phyloP scores from a whole-genome alignment of 2,888 invertebrate species.

The Phrixothrix hirtus region DNA sequence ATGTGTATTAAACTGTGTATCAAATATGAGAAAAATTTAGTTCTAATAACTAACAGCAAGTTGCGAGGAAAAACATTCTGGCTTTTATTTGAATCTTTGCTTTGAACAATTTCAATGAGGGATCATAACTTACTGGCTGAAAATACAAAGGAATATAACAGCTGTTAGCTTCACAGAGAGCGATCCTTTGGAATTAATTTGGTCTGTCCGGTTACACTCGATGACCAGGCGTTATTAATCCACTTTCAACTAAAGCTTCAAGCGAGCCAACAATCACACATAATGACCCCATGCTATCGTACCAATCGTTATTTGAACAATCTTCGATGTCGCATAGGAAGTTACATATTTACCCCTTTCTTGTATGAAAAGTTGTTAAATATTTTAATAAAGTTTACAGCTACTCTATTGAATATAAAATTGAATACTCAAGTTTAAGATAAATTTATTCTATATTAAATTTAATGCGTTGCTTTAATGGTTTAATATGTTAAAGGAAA shows the following conservation, averaged over 20 bases:
- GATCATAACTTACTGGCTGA: slow-evolving; percentile 19
- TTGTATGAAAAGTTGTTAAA: slow-evolving; percentile 3
- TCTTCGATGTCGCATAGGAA: slow-evolving; percentile 33
- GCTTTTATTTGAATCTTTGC: slow-evolving; percentile 15
- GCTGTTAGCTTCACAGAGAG: slow-evolving; percentile 43
- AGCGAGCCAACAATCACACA: slow-evolving; percentile 40
- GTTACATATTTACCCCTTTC: slow-evolving; percentile 19
- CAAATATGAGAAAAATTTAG: too few species aligned
- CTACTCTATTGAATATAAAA: too few species aligned
- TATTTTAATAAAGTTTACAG: neutral
- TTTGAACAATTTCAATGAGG: too few species aligned
- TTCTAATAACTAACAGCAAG: neutral
- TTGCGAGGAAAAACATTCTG: slow-evolving; percentile 1
- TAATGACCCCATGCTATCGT: slow-evolving; percentile 39
- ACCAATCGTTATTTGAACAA: slow-evolving; percentile 39
- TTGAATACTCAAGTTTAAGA: too few species aligned
- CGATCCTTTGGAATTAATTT: slow-evolving; percentile 51
- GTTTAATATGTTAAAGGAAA: too few species aligned
- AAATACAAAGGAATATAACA: slow-evolving; percentile 32
- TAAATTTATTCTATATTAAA: too few species aligned
- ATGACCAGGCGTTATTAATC: slow-evolving; percentile 47
- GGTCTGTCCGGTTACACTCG: slow-evolving; percentile 45
- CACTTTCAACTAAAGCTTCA: slow-evolving; percentile 39
- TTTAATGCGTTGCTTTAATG: too few species aligned
- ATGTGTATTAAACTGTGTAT: too few species aligned